Evolutionary conservation across 35 echinoderm and acorn worm species (phyloP).

Genomic region (Patiria miniata): DNA sequence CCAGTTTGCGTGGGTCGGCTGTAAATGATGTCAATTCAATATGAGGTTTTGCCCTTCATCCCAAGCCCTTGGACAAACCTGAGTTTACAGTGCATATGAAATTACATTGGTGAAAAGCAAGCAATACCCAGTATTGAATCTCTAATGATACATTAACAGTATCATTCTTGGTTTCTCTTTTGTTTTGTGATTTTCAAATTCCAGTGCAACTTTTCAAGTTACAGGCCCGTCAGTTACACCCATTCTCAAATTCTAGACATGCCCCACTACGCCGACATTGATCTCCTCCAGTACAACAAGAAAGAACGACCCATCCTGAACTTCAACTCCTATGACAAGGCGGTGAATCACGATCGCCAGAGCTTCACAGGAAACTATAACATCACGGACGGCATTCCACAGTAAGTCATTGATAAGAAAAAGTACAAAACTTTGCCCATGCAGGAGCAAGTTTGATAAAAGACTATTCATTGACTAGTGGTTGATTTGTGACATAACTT

Average conservation of each 20-base stretch:
- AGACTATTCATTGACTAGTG: too few relatives aligned
- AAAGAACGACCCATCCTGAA: constrained; percentile 59
- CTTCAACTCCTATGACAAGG: constrained; percentile 70
- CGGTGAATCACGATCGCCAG: constrained; percentile 64
- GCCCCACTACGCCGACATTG: constrained; percentile 85
- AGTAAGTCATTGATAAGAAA: constrained; percentile 54
- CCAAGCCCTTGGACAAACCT: too few relatives aligned
- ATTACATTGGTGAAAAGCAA: too few relatives aligned
- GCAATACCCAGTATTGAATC: too few relatives aligned
- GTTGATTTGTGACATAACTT: too few relatives aligned
- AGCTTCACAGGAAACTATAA: constrained; percentile 71
- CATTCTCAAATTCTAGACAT: constrained; percentile 46
- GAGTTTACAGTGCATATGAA: too few relatives aligned
- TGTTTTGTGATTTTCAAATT: neutral
- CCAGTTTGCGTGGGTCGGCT: too few relatives aligned
- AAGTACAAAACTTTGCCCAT: too few relatives aligned
- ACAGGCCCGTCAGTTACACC: constrained; percentile 78
- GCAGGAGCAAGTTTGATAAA: neutral
- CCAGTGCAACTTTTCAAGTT: constrained; percentile 64
- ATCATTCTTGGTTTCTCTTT: too few relatives aligned
- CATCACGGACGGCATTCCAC: constrained; percentile 82
- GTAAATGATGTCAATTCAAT: too few relatives aligned
- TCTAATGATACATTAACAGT: too few relatives aligned
- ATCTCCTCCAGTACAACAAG: constrained; percentile 53
- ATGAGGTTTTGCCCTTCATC: too few relatives aligned